Percentiles rank a stretch among this genome's conserved stretches.
phyloP scores from a whole-genome alignment of 2,888 invertebrate genomes.

The Conchocele bisecta region DNA sequence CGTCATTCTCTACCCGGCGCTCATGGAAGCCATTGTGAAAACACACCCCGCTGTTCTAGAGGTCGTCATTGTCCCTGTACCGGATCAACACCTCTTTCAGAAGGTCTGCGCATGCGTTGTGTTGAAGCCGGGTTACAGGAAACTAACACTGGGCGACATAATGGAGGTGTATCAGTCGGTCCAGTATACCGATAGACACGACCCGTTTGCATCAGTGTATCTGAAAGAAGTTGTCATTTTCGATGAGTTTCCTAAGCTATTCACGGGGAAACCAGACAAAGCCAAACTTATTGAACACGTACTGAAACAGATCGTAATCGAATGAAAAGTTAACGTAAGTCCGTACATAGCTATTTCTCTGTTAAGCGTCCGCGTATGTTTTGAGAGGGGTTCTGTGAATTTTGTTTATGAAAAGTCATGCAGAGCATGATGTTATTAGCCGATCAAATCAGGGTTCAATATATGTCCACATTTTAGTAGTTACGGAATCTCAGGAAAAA shows the following conservation, averaged over 20 bases:
- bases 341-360: too few relatives aligned
- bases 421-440: too few relatives aligned
- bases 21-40: constrained; percentile 25
- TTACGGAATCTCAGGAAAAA: too few relatives aligned
- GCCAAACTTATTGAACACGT: too few relatives aligned
- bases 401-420: too few relatives aligned
- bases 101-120: constrained; percentile 39
- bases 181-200: neutral
- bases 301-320: too few relatives aligned
- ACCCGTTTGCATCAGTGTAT: constrained; percentile 10
- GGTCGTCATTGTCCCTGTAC: constrained; percentile 33
- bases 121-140: constrained; percentile 12
- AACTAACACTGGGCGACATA: constrained; percentile 8
- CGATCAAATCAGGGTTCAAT: too few relatives aligned
- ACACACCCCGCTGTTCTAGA: constrained; percentile 43
- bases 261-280: constrained; percentile 46
- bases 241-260: constrained; percentile 21
- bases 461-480: too few relatives aligned
- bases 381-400: too few relatives aligned
- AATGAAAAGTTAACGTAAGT: too few relatives aligned
- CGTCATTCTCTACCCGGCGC: constrained; percentile 5
- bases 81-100: constrained; percentile 21
- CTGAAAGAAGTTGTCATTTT: constrained; percentile 25
- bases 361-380: too few relatives aligned
- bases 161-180: neutral